A percentile compares a stretch with the other conserved stretches of the same genome.
phyloP scores from a whole-genome alignment of 2,113 vertebrate species.

The Boulengeromyrus knoepffleri region DNA sequence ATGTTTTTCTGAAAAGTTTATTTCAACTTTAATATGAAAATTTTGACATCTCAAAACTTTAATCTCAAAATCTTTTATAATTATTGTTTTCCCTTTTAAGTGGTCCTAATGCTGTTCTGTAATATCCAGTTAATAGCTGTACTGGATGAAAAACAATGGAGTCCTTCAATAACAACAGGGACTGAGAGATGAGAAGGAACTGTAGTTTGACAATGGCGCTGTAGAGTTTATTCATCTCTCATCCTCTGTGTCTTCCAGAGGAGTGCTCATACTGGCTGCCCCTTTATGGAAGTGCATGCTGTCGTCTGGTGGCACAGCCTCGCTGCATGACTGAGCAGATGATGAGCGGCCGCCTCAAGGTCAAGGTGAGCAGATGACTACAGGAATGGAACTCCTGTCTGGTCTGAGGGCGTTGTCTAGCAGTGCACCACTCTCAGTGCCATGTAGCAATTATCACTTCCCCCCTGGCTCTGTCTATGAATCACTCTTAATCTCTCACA shows the following conservation, averaged over 20 bases:
- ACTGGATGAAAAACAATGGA: not conserved
- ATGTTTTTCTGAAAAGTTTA: not conserved
- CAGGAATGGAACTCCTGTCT: not conserved
- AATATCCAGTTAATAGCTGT: not conserved
- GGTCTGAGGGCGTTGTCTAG: not conserved
- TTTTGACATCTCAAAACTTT: too few relatives aligned
- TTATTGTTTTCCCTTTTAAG: not conserved
- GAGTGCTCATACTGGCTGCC: constrained; percentile 77
- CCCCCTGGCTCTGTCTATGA: not conserved
- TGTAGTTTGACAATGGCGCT: not conserved
- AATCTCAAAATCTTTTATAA: too few relatives aligned
- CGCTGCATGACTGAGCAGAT: constrained; percentile 66
- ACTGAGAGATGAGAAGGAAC: not conserved
- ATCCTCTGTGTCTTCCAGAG: constrained; percentile 48
- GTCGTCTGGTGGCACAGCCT: constrained; percentile 75
- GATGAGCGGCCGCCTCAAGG: constrained; percentile 46
- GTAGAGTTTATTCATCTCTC: not conserved
- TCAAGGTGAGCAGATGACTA: constrained; percentile 41
- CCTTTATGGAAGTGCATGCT: constrained; percentile 77
- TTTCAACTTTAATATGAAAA: not conserved
- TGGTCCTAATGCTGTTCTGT: not conserved
- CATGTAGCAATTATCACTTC: not conserved
- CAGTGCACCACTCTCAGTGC: not conserved
- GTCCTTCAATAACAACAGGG: not conserved
- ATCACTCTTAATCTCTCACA: not conserved